phyloP scores from a whole-genome alignment of 2,113 vertebrate genomes.

The Mus musculus region DNA sequence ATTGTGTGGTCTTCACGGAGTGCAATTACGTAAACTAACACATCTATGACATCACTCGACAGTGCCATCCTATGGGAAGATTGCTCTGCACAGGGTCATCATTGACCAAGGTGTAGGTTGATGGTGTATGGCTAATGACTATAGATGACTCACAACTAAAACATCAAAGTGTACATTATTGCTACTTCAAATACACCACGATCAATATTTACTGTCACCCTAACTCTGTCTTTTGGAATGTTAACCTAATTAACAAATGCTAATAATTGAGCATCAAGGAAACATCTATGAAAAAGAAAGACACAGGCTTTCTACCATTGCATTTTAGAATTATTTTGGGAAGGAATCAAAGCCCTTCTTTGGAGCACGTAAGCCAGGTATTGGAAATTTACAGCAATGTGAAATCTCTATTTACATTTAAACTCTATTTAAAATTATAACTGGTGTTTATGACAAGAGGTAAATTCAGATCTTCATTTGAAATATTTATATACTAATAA shows the following conservation, averaged over 20 bases:
- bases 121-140: neutral
- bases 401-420: neutral
- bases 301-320: neutral
- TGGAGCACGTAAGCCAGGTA: neutral
- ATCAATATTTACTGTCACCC: neutral
- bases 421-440: conserved; percentile 22
- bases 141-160: neutral
- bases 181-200: neutral
- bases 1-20: neutral
- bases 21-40: neutral
- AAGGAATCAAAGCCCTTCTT: neutral
- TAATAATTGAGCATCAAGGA: neutral
- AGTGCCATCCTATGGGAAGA: neutral
- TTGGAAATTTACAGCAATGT: conserved; percentile 7
- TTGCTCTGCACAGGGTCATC: neutral
- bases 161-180: neutral
- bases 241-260: neutral
- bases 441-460: neutral
- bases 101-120: neutral
- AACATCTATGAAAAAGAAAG: neutral
- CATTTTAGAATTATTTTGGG: neutral
- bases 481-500: neutral
- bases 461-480: neutral
- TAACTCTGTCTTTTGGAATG: neutral
- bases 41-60: neutral